These are phyloP conservation scores for Psylliodes chrysocephalus DNA, from an alignment of 2,888 invertebrate species.

Conservation along the genomic window DNA sequence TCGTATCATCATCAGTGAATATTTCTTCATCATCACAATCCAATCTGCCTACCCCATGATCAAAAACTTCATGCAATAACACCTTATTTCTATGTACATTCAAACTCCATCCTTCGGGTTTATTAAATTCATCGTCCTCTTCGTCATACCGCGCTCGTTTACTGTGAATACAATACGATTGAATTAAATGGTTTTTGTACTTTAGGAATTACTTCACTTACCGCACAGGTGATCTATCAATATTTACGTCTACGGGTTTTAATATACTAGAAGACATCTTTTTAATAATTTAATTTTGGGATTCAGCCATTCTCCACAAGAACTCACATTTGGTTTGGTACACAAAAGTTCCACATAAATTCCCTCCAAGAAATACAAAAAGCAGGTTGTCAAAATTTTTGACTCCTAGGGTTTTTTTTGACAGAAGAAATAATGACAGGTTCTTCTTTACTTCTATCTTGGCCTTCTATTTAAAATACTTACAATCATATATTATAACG, in stretches of 20 bases:
- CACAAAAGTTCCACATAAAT: constrained; percentile 15
- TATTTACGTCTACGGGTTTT: constrained; percentile 54
- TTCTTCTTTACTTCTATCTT: too few relatives aligned
- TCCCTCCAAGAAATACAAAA: constrained; percentile 41
- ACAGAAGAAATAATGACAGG: too few relatives aligned
- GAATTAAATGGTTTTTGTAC: too few relatives aligned
- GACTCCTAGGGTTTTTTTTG: too few relatives aligned
- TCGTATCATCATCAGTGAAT: constrained; percentile 50
- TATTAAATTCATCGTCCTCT: constrained; percentile 37
- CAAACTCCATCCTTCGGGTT: constrained; percentile 55
- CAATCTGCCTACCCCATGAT: constrained; percentile 72
- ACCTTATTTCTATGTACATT: constrained; percentile 58
- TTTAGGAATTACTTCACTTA: constrained; percentile 42
- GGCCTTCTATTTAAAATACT: too few relatives aligned
- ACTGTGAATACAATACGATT: constrained; percentile 43
- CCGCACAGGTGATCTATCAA: constrained; percentile 57
- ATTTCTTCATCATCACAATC: constrained; percentile 57
- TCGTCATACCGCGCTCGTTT: constrained; percentile 60
- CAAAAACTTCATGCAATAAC: constrained; percentile 66
- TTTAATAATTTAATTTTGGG: constrained; percentile 10
- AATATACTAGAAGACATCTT: constrained; percentile 50
- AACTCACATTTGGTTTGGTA: not conserved
- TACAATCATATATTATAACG: too few relatives aligned
- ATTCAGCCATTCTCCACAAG: constrained; percentile 22
- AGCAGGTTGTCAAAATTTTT: too few relatives aligned